Conservation (phyloP, 2,797 vertebrate genomes). For the Miichthys miiuy region DNA sequence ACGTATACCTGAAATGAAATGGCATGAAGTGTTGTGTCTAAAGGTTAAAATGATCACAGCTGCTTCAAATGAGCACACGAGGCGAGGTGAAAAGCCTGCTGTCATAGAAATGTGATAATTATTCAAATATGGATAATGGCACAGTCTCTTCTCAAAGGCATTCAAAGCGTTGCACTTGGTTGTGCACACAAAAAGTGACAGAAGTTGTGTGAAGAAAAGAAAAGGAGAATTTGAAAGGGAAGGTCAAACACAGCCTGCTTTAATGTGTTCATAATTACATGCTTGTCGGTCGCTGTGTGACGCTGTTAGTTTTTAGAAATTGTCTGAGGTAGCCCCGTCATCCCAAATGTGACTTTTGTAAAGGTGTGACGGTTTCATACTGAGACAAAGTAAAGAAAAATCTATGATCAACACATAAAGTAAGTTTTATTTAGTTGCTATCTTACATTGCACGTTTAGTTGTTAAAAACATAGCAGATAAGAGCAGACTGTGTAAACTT, state of each 20-base stretch:
- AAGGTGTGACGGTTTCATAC: no score
- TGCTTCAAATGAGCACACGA: not conserved
- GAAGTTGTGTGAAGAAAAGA: not conserved
- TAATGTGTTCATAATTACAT: not conserved
- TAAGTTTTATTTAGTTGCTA: no score
- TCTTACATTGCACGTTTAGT: not conserved
- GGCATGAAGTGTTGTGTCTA: not conserved
- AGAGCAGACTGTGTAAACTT: not conserved
- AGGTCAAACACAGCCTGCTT: not conserved
- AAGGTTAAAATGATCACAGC: not conserved
- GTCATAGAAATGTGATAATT: not conserved
- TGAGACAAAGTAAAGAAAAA: no score
- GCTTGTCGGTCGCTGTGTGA: not conserved
- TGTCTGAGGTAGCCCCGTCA: not conserved
- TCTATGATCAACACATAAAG: no score
- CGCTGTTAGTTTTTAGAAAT: not conserved
- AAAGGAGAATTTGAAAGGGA: not conserved
- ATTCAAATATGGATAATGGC: not conserved
- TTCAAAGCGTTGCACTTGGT: not conserved
- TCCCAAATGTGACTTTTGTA: no score
- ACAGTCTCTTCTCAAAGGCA: not conserved
- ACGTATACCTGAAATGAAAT: not conserved
- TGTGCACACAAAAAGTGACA: not conserved
- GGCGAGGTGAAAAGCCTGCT: not conserved
- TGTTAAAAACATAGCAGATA: no score